Evolutionary conservation across 2,888 invertebrate genomes (phyloP).

Genomic region (Plusia festucae): DNA sequence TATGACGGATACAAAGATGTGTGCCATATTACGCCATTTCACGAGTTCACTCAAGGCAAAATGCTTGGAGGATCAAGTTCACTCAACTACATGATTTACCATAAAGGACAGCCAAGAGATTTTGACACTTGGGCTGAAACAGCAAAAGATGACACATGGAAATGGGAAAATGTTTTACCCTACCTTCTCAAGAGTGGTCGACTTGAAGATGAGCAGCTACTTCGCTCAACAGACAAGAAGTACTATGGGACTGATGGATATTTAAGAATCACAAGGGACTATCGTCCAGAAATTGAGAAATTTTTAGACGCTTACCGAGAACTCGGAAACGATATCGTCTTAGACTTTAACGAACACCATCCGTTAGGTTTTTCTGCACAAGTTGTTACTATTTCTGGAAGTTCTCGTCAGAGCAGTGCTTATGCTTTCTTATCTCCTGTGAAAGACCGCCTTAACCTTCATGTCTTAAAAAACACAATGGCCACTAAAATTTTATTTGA

Average conservation of each 20-base stretch:
- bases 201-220: conserved; percentile 51
- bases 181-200: conserved; percentile 67
- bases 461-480: conserved; percentile 61
- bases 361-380: conserved; percentile 65
- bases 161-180: conserved; percentile 61
- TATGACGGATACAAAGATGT: conserved; percentile 54
- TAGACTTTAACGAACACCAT: conserved; percentile 66
- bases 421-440: conserved; percentile 70
- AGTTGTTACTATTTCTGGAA: conserved; percentile 56
- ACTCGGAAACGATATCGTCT: conserved; percentile 71
- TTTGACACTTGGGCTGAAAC: conserved; percentile 64
- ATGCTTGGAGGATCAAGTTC: conserved; percentile 72
- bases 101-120: conserved; percentile 65
- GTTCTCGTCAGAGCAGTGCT: conserved; percentile 79
- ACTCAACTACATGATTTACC: conserved; percentile 65
- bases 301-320: conserved; percentile 72
- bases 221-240: conserved; percentile 45
- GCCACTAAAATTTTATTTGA: conserved; percentile 63
- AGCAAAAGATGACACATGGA: conserved; percentile 63
- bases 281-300: conserved; percentile 44
- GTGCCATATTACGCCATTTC: conserved; percentile 46
- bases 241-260: conserved; percentile 60
- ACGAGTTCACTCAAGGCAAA: conserved; percentile 63
- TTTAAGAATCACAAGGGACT: conserved; percentile 54
- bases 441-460: conserved; percentile 63